Evolutionary conservation across 2,797 vertebrate species (phyloP).

Genomic region (Sebastolobus alascanus): DNA sequence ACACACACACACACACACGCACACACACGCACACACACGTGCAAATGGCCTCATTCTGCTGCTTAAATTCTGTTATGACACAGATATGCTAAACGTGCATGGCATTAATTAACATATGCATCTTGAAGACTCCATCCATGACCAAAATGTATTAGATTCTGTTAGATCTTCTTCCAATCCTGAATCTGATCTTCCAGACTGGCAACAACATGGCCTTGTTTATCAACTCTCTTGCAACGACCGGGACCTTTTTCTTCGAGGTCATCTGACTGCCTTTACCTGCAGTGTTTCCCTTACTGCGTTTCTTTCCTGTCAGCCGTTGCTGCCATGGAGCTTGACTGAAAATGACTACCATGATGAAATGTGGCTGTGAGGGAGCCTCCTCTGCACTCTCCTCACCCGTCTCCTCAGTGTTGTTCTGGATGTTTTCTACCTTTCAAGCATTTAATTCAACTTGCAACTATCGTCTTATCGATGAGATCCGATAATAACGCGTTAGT

Average conservation of each 20-base stretch:
- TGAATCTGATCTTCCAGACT: background rate
- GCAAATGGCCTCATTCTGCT: background rate
- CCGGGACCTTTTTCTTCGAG: background rate
- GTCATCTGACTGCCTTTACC: background rate
- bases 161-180: constrained; percentile 11
- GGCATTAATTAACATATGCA: constrained; percentile 10
- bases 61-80: background rate
- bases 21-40: background rate
- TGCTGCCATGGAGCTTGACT: constrained; percentile 16
- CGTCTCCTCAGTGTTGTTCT: background rate
- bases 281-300: background rate
- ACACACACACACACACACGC: background rate
- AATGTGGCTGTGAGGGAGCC: constrained; percentile 1
- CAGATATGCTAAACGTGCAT: background rate
- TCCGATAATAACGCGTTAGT: background rate
- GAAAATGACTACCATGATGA: constrained; percentile 5
- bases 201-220: constrained; percentile 5
- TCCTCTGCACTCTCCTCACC: background rate
- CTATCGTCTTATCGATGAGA: constrained; percentile 7
- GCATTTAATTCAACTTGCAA: constrained; percentile 14
- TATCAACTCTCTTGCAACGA: background rate
- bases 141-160: background rate
- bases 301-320: constrained; percentile 17
- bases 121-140: constrained; percentile 4
- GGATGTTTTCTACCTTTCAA: constrained; percentile 15